phyloP scores from a whole-genome alignment of 1,140 invertebrate species.

The Ylistrum balloti region DNA sequence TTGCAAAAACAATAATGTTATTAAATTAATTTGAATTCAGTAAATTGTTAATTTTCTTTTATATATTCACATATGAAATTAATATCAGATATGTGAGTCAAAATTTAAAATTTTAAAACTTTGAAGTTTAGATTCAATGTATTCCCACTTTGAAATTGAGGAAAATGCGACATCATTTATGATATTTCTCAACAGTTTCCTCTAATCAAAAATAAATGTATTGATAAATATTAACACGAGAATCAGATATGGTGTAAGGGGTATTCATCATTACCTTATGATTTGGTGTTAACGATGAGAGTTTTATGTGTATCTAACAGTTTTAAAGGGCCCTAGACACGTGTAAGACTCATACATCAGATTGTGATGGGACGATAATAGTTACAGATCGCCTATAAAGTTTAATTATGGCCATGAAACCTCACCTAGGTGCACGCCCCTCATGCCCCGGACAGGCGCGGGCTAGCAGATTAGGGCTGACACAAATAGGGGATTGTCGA shows the following conservation, averaged over 20 bases:
- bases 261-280: constrained; percentile 24
- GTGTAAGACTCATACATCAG: constrained; percentile 51
- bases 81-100: too few relatives aligned
- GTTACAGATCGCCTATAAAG: constrained; percentile 53
- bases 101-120: too few relatives aligned
- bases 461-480: background rate
- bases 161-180: too few relatives aligned
- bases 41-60: constrained; percentile 41
- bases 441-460: background rate
- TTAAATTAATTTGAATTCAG: constrained; percentile 15
- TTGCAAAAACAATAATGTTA: background rate
- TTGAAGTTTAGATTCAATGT: too few relatives aligned
- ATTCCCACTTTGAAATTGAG: too few relatives aligned
- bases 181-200: too few relatives aligned
- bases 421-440: background rate
- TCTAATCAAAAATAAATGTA: too few relatives aligned
- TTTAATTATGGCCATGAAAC: constrained; percentile 44
- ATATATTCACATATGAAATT: too few relatives aligned
- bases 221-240: constrained; percentile 30
- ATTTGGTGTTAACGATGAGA: background rate
- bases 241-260: constrained; percentile 25
- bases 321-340: background rate
- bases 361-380: constrained; percentile 40
- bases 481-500: background rate
- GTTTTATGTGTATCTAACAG: background rate